Evolutionary conservation across 2,797 vertebrate species (phyloP), one percentile per base, ranked within the genome.

Genomic region (Cheracebus regulus): DNA sequence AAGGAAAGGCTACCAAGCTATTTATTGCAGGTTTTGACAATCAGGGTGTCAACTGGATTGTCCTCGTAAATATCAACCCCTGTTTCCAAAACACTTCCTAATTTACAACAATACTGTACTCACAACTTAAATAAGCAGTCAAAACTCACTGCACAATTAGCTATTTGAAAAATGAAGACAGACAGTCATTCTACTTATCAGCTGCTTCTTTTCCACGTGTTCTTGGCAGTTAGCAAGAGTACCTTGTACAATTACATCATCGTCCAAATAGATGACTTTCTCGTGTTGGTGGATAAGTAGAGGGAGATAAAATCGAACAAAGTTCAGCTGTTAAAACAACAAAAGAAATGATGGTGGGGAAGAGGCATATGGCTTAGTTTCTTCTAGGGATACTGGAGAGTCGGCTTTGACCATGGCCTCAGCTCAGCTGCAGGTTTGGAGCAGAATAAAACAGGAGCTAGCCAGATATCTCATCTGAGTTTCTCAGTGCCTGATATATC

Each of bases 191-290:
- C 85, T 88, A 88, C 80, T 95, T 94, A 96, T 81, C 11, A 72
- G 46, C 5, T 55, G 44, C 22, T 90, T 50, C 72, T 48, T 85
- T 58, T 72, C 57, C 26, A 15, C 36, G 75, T 1, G 15, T 96
- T 95, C 95, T 75, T 5, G 52, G 57, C 55, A 44, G 76, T 67
- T 61, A 84, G 96, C 2, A 1, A 48, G 17, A 98, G 14, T 99
- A 99, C 99, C 99, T 99, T 99, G 99, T 41, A 99, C 99, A 76
- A 99, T 99, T 87, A 99, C 97, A 48, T 99, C 99, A 97, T 99
- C 99, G 33, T 99, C 99, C 94, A 99, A 95, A 98, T 99, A 99
- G 98, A 99, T 99, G 88, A 99, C 99, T 98, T 99, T 99, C 95
- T 99, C 98, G 1, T 99, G 99, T 91, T 98, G 99, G 95, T 99